phyloP scores from a whole-genome alignment of 2,113 vertebrate genomes.

The Callipepla californica region DNA sequence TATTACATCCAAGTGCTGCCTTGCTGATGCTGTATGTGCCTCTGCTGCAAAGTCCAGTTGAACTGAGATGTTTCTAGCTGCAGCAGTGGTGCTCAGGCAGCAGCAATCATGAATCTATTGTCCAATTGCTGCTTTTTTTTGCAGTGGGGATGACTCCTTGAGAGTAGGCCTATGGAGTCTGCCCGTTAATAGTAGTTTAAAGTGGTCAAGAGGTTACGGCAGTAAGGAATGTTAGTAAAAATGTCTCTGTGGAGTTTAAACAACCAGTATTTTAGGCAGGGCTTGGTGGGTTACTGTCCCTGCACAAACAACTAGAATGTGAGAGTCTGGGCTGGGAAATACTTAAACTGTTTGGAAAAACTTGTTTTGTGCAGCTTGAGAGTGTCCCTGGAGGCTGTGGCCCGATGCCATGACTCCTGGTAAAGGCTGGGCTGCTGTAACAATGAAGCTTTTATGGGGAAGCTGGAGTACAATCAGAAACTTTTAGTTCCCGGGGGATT shows the following conservation, averaged over 20 bases:
- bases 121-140: conserved; percentile 10
- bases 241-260: conserved; percentile 68
- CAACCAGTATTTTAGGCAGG: conserved; percentile 61
- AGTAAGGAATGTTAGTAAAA: conserved; percentile 52
- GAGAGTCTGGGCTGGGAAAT: conserved; percentile 71
- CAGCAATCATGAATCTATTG: neutral
- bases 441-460: conserved; percentile 75
- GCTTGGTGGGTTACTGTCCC: conserved; percentile 68
- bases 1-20: neutral
- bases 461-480: conserved; percentile 70
- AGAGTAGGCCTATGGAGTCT: conserved; percentile 44
- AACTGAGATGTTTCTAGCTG: neutral
- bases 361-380: conserved; percentile 73
- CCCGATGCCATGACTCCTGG: conserved; percentile 67
- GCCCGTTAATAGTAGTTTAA: conserved; percentile 51
- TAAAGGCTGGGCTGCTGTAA: conserved; percentile 72
- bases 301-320: conserved; percentile 73
- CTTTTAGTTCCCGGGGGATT: conserved; percentile 56
- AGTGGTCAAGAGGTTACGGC: conserved; percentile 57
- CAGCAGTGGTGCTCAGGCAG: neutral
- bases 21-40: accelerated
- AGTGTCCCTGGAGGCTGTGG: conserved; percentile 73
- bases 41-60: neutral
- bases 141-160: conserved; percentile 27
- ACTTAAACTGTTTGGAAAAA: conserved; percentile 73